Evolutionary conservation across 1,140 invertebrate species (phyloP), one percentile per base, ranked within the genome.

Genomic region (Ceratina australensis): DNA sequence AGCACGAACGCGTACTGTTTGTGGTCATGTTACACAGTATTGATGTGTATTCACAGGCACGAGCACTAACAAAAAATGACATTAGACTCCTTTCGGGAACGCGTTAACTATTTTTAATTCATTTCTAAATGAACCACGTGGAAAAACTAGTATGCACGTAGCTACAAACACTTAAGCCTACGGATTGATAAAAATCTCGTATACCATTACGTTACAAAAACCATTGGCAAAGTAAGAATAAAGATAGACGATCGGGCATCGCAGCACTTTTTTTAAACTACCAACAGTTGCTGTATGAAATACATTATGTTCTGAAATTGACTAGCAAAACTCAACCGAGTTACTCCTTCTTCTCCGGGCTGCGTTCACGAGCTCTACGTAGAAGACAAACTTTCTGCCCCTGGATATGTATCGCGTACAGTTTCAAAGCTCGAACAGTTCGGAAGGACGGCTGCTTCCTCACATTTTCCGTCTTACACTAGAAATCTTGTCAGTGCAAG

Each of bases 11-110:
- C 28, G 26, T 61, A 77, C 42, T 71, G 57, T 77, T 61, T 71
- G 50, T 77, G 20, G 54, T 60, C 73, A 76, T 77, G 49, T 77
- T 76, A 76, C 56, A 69, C 47, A 60, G 66, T 71, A 52, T 49
- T 61, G 28, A 71, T 77, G 67, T 71, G 28, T 71, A 42, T 77
- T 33, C 54, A 61, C 74, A 52, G 69, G 16, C n/a, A 71, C 20
- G 42, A 60, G 33, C 15, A 54, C 12, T 77, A 71, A 49, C 54
- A 50, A 61, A 24, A 60, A 52, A 52, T 52, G 42, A 60, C 57
- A 71, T 71, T 77, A 71, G 49, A 71, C 54, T 26, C 47, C 42
- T 50, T 26, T 24, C 26, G 33, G 47, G 60, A 13, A 71, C 33
- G 52, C 20, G 42, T 3, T 42, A 61, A 71, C 18, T 49, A 50